Evolutionary conservation across 1,140 invertebrate species (phyloP).

Genomic region (Yoshiicerus persimilis): DNA sequence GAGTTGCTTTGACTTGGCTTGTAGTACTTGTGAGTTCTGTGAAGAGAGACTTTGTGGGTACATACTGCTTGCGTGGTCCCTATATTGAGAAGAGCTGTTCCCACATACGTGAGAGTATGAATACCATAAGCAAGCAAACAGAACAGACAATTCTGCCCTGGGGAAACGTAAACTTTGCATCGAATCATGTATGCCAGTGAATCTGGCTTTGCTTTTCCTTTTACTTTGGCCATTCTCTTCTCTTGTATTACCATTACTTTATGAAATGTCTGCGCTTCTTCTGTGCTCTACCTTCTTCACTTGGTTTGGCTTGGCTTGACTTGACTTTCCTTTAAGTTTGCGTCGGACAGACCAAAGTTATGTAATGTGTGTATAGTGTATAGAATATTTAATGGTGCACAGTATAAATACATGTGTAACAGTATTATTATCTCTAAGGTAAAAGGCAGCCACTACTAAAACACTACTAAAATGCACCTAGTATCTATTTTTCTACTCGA

Average conservation of each 20-base stretch:
- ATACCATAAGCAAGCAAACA: background rate
- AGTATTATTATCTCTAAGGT: background rate
- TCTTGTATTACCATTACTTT: background rate
- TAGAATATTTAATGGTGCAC: background rate
- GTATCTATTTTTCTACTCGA: background rate
- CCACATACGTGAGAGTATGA: background rate
- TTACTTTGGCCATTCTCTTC: background rate
- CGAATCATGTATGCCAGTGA: background rate
- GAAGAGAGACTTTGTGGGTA: background rate
- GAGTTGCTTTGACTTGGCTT: background rate
- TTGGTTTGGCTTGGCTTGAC: background rate
- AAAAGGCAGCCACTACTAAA: background rate
- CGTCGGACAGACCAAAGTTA: background rate
- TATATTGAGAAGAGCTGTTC: background rate
- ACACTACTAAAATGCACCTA: background rate
- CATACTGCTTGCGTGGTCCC: background rate
- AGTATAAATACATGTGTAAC: background rate
- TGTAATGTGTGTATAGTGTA: background rate
- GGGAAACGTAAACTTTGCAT: conserved; percentile 16
- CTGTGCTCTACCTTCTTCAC: background rate
- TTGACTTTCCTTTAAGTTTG: background rate
- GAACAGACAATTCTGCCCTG: background rate
- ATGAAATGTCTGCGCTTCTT: background rate
- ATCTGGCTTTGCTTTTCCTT: background rate
- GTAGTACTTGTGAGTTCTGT: background rate